Conservation (phyloP, 2,113 vertebrate species). For the Rhipidura dahli region DNA sequence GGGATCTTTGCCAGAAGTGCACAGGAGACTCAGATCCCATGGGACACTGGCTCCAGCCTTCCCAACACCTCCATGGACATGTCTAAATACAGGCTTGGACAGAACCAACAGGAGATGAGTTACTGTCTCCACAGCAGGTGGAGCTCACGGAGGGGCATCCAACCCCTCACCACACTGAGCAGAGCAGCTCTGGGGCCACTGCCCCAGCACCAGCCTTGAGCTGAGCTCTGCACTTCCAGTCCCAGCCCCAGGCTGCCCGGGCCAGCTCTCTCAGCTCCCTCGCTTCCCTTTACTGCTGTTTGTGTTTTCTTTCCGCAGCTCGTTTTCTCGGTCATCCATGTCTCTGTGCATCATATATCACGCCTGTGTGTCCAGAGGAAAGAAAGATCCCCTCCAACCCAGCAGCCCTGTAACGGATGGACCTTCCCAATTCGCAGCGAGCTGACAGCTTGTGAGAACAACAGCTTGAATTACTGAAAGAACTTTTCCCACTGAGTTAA, state of each 20-base stretch:
- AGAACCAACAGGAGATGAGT: background rate
- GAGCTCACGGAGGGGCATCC: background rate
- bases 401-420: conserved; percentile 71
- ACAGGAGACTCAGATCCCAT: background rate
- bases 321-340: conserved; percentile 65
- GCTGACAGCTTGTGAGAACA: conserved; percentile 82
- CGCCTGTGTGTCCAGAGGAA: conserved; percentile 43
- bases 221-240: background rate
- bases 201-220: background rate
- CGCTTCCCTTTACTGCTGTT: background rate
- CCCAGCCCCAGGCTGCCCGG: background rate
- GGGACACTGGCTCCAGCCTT: background rate
- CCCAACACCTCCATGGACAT: background rate
- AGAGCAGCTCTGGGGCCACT: background rate
- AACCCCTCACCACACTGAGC: fast-evolving
- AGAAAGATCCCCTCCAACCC: conserved; percentile 64
- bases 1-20: background rate
- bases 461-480: conserved; percentile 84
- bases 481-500: conserved; percentile 84
- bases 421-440: conserved; percentile 67
- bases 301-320: conserved; percentile 62
- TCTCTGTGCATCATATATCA: conserved; percentile 71
- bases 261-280: background rate
- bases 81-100: background rate
- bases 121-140: background rate